phyloP scores from a whole-genome alignment of 53 echinoderm and acorn worm genomes.

The Holothuria leucospilota region DNA sequence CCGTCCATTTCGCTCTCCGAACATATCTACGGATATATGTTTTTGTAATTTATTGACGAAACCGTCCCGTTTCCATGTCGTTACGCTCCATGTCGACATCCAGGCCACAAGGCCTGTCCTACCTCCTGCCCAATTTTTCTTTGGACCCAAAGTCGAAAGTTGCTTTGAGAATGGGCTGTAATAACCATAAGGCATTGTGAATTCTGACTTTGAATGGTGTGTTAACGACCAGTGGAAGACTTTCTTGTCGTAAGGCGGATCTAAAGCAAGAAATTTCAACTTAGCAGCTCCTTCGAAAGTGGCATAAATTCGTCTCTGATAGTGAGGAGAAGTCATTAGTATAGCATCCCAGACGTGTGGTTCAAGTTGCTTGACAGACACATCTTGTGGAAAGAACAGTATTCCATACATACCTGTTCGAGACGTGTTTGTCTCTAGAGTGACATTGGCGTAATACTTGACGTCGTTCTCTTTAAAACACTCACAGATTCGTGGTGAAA shows the following conservation, averaged over 20 bases:
- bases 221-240: conserved; percentile 29
- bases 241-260: background rate
- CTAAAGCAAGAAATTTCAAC: background rate
- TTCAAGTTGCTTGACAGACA: background rate
- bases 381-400: conserved; percentile 15
- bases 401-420: background rate
- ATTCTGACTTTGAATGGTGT: conserved; percentile 29
- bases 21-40: background rate
- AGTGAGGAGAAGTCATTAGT: background rate
- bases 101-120: conserved; percentile 7
- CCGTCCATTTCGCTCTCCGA: background rate
- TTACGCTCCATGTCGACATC: background rate
- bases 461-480: background rate
- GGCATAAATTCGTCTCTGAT: conserved; percentile 25
- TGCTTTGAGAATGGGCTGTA: background rate
- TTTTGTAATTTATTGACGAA: background rate
- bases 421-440: background rate
- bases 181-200: conserved; percentile 17
- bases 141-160: background rate
- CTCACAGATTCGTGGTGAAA: conserved; percentile 15
- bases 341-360: background rate
- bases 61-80: background rate
- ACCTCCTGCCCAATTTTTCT: background rate
- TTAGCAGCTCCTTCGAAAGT: conserved; percentile 25
- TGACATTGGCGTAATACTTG: background rate